A percentile compares a stretch with the other conserved stretches of the same genome.
Evolutionary conservation across 2,888 invertebrate species (phyloP).

Genomic region (Lysandra bellargus): DNA sequence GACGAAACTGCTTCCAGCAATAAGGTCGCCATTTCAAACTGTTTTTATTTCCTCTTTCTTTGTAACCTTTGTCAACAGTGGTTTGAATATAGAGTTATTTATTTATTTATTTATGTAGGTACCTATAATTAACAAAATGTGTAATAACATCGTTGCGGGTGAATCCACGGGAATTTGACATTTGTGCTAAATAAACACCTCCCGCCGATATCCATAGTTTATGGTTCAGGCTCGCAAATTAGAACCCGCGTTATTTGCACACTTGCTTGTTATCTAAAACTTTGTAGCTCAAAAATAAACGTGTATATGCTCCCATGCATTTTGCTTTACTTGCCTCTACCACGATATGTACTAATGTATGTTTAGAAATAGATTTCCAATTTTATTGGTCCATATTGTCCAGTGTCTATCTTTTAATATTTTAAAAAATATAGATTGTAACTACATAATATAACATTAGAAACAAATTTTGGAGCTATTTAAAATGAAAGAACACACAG

Average conservation of each 20-base stretch:
- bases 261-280: not conserved
- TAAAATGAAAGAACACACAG: too few species aligned
- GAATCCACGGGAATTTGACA: not conserved
- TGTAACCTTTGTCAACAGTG: too few species aligned
- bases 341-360: not conserved
- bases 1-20: too few species aligned
- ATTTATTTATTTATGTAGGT: too few species aligned
- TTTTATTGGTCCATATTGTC: not conserved
- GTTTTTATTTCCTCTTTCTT: too few species aligned
- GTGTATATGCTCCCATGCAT: not conserved
- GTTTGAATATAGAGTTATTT: too few species aligned
- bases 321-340: not conserved
- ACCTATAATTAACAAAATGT: too few species aligned
- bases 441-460: too few species aligned
- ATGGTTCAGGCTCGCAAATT: not conserved
- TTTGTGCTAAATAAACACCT: not conserved
- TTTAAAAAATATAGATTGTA: too few species aligned
- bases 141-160: slow-evolving; percentile 1
- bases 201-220: not conserved
- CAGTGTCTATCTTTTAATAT: too few species aligned
- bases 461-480: too few species aligned
- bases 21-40: too few species aligned
- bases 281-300: slow-evolving; percentile 12
- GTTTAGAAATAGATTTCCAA: not conserved
- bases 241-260: not conserved